These are phyloP conservation scores for Amphimallon solstitiale DNA, from an alignment of 2,888 invertebrate species.

Conservation along the genomic window DNA sequence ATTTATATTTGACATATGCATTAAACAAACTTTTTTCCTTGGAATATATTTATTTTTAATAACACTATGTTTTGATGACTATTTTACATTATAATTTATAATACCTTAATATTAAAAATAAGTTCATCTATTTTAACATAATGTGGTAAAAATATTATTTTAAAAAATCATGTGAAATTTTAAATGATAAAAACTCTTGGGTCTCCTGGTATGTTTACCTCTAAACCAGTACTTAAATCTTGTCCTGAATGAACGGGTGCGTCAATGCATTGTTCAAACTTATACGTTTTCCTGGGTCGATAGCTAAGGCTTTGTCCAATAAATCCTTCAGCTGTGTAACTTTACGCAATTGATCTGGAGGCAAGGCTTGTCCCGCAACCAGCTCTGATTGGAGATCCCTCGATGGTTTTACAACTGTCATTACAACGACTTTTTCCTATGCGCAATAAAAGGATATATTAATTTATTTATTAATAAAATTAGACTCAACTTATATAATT, in stretches of 20 bases:
- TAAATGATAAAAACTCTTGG: conserved; percentile 41
- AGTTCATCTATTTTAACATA: conserved; percentile 33
- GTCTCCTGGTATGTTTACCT: conserved; percentile 51
- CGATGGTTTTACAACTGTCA: conserved; percentile 87
- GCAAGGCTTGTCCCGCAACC: conserved; percentile 87
- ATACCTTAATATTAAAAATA: conserved; percentile 37
- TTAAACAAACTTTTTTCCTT: conserved; percentile 33
- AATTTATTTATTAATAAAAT: not conserved
- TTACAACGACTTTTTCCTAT: conserved; percentile 96
- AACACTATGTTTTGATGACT: conserved; percentile 32
- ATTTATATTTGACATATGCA: conserved; percentile 43
- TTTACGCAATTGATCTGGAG: conserved; percentile 89
- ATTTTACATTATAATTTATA: conserved; percentile 31
- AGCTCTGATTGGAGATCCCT: conserved; percentile 90
- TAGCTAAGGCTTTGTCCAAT: conserved; percentile 88
- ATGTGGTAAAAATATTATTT: conserved; percentile 31
- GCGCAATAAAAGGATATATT: conserved; percentile 3
- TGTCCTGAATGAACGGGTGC: conserved; percentile 96
- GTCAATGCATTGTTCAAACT: conserved; percentile 94
- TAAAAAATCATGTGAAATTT: conserved; percentile 35
- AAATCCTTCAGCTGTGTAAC: conserved; percentile 92
- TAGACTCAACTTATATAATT: too few species aligned
- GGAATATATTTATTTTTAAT: conserved; percentile 37
- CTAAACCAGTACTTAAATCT: conserved; percentile 69
- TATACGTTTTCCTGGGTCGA: conserved; percentile 92